Base-by-base conservation (phyloP, 2,113 vertebrate species). In the Neolamprologus variostigma region DNA sequence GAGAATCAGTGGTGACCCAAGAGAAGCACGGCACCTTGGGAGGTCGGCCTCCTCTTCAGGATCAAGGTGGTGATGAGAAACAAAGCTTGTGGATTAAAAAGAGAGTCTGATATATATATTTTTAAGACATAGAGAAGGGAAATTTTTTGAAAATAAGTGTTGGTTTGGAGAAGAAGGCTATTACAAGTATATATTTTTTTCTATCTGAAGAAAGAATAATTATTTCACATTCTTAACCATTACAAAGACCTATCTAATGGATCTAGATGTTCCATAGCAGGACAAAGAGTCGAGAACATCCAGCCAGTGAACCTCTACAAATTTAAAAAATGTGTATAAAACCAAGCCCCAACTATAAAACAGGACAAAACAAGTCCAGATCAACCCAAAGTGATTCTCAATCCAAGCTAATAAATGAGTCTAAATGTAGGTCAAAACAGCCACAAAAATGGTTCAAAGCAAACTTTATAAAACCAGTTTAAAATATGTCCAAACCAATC, bases 21-120 rank as follows among this genome's bases (percentile, higher is more conserved):
- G 61, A 78, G 86, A 47, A 88, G 81, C 90, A 31, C 3, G 10
- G 83, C 88, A 87, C 91, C 71, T 73, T 91, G 87, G 89, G 92
- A 92, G 90, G 87, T 81, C 40, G 13, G 81, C 85, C 84, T 86
- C 87, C 92, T 90, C 91, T 90, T 86, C 89, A 90, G 61, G 81
- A 92, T 89, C 50, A 93, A 91, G 82, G 51, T 55, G 82, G 40
- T n/a, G 7, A 31, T 31, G 8, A 84, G 59, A 88, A 82, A 92
- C 71, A 86, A 91, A 89, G 73, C 57, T 51, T 21, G 1, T 6
- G 13, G 8, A 45, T 45, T 73, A 28, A 73, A 73, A 45, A 9
- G 7, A 78, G 4, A n/a, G 7, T 33, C 45, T n/a, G 73, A 78
- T 37, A 37, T 66, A 37, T 66, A 37, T 8, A 19, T 66, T 23